Evolutionary conservation across 2,797 vertebrate species (phyloP).

Genomic region (Psittacula derbiana): DNA sequence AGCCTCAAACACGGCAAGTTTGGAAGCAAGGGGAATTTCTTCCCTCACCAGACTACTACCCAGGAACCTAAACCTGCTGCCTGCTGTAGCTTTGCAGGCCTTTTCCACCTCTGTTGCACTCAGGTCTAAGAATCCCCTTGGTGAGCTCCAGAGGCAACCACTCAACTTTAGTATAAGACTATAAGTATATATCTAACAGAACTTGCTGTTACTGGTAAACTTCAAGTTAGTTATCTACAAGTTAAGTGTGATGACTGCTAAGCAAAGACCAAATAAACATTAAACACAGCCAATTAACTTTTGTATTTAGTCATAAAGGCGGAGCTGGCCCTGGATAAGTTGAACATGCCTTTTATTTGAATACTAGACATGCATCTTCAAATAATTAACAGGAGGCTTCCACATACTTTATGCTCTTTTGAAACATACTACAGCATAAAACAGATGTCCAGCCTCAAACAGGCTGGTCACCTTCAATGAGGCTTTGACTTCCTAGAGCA

Average conservation of each 20-base stretch:
- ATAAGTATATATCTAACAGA: background rate
- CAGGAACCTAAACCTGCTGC: background rate
- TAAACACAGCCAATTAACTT: background rate
- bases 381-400: background rate
- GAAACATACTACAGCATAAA: background rate
- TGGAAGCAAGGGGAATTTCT: background rate
- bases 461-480: background rate
- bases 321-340: background rate
- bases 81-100: background rate
- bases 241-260: background rate
- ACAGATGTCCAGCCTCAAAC: background rate
- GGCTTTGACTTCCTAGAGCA: background rate
- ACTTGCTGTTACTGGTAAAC: background rate
- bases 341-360: background rate
- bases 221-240: background rate
- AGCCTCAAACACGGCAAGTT: background rate
- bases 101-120: background rate
- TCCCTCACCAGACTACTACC: background rate
- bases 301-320: background rate
- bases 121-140: background rate
- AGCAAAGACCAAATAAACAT: background rate
- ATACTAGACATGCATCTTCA: background rate
- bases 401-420: background rate
- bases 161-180: background rate
- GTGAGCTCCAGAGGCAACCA: background rate